Base-by-base conservation (phyloP, 2,797 vertebrate genomes). In the Mycteria americana region DNA sequence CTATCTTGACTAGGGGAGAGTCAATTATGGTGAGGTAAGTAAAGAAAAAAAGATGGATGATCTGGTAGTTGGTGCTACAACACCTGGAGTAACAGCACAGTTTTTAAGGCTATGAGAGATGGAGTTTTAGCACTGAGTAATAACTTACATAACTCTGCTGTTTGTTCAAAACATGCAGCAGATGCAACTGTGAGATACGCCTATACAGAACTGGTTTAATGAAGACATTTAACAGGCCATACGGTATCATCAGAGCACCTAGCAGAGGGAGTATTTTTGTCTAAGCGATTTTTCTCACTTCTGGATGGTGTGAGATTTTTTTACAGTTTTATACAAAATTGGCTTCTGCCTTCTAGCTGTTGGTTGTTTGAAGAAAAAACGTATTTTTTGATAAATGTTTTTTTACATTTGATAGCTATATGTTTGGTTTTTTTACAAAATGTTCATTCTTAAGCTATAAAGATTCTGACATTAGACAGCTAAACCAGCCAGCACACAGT, bases 21-120 rank as follows among this genome's bases (percentile, higher is more conserved):
- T 92, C 95, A 91, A 86, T 97, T 97, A 45, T 64, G 80, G 89
- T 45, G 76, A 97, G 97, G 97, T 97, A 98, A 97, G 97, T 88
- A 86, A 92, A 94, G 70, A 96, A 95, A 92, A 59, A 3, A 16
- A 97, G 96, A 65, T 54, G 81, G 41, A 62, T 96, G 93, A 70
- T 75, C 53, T 85, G 82, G 39, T 79, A 95, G 89, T 82, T 22
- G 48, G 50, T 95, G 85, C 89, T 85, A 59, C 88, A 88, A 53
- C 70, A 93, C 72, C 90, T 92, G 28, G 62, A 78, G 64, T 62
- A 73, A 28, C 84, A 94, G 37, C 73, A 94, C 59, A 31, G 8
- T 68, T 85, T 67, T 80, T 77, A 69, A 92, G 59, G 81, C 60
- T 83, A 10, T 45, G 59, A 73, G 37, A 59, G 82, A 16, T n/a